Conservation (phyloP, 2,113 vertebrate species). For the Phalacrocorax brasilianus region DNA sequence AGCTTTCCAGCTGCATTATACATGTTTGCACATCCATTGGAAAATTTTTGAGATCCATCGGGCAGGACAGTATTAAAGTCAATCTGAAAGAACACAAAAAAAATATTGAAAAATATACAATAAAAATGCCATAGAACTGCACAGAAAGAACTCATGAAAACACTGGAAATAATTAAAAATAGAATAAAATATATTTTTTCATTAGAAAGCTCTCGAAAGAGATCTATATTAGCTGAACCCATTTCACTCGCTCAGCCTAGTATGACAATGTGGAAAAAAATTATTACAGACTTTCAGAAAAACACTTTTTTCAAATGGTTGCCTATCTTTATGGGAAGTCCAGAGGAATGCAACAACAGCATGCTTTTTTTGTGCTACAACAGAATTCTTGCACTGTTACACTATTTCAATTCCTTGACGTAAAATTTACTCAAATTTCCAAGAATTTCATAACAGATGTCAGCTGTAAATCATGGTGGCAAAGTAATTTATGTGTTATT, state of each 20-base stretch:
- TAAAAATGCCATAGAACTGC: neutral
- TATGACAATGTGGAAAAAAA: neutral
- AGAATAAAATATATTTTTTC: neutral
- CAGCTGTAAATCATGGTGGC: neutral
- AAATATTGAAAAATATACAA: neutral
- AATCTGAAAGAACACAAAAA: conserved; percentile 79
- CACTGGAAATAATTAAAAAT: neutral
- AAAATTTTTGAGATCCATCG: conserved; percentile 98
- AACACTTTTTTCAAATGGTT: neutral
- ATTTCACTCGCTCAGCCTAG: neutral
- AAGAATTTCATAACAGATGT: neutral
- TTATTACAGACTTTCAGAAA: neutral
- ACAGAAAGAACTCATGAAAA: neutral
- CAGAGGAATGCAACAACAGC: neutral
- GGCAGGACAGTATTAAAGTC: conserved; percentile 94
- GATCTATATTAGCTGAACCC: neutral
- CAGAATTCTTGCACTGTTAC: neutral
- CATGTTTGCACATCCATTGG: conserved; percentile 98
- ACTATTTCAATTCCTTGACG: neutral
- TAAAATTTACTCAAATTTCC: neutral
- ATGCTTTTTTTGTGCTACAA: neutral
- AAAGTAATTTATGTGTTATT: neutral
- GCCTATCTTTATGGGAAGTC: neutral
- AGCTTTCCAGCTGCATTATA: conserved; percentile 98
- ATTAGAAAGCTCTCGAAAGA: neutral